Base-by-base conservation (phyloP, 2,113 vertebrate genomes). In the Nothocercus julius region DNA sequence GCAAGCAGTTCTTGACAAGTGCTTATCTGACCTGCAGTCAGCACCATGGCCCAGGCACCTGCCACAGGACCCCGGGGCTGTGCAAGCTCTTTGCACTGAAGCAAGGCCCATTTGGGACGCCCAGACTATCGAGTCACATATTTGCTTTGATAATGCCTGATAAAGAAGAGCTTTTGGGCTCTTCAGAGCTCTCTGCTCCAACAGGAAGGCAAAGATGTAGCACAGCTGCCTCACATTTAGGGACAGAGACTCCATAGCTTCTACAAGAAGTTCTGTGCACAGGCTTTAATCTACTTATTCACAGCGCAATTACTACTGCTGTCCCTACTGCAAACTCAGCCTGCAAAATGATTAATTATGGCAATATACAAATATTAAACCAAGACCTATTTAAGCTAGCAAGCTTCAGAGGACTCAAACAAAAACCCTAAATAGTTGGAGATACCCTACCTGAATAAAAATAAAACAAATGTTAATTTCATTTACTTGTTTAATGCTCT, bases 51-150 rank as follows among this genome's bases (percentile, higher is more conserved):
- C 1, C 56, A 86, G 82, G 56, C 34, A 81, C 64, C 40, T 53
- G 70, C 45, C 51, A 0, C 0, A 25, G 51, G n/a, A 34, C 51
- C 25, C 13, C 2, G 5, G 2, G 17, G 9, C 28, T 42, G 18
- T 42, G 56, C 27, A 82, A 18, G 38, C 42, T 38, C 28, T 22
- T 8, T 20, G 53, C 2, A 28, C 34, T 8, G 62, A 59, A 42
- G 44, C 36, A 67, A 75, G 10, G 6, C 30, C 12, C 47, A n/a
- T 36, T n/a, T 56, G 14, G 16, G 38, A 95, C 38, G 2, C 5
- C 9, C 34, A 42, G 45, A 12, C 56, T 32, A 25, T 2, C 4
- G 9, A 76, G 54, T 11, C 32, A 78, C 8, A 59, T 9, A 9
- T 89, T 85, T 75, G 56, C 9, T 63, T 42, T 68, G 54, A 24